Percentiles rank a stretch among this genome's conserved stretches.
phyloP scores from a whole-genome alignment of 2,888 invertebrate genomes.

The Caenorhabditis uteleia region DNA sequence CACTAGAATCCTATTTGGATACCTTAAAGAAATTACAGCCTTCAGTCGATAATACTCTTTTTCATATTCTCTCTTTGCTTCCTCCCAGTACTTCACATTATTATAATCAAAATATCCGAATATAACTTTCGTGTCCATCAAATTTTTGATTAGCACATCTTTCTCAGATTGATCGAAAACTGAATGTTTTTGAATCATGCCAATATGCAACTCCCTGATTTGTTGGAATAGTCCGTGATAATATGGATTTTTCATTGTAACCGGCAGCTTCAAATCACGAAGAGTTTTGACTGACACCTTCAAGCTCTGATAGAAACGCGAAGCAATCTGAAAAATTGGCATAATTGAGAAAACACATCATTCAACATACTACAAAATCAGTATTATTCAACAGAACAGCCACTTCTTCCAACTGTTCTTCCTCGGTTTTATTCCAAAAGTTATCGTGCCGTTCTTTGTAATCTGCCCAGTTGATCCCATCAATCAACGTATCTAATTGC shows the following conservation, averaged over 20 bases:
- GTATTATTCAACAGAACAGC: not conserved
- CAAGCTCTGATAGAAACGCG: slow-evolving; percentile 17
- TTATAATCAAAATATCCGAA: slow-evolving; percentile 27
- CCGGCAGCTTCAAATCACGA: slow-evolving; percentile 7
- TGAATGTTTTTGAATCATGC: slow-evolving; percentile 8
- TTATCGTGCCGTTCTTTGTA: slow-evolving; percentile 14
- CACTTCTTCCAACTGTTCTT: slow-evolving; percentile 4
- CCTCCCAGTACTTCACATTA: slow-evolving; percentile 6
- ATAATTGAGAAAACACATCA: too few species aligned
- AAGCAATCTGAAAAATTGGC: slow-evolving; percentile 10
- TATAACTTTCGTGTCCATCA: slow-evolving; percentile 18
- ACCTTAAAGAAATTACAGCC: slow-evolving; percentile 10
- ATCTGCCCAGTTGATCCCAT: slow-evolving; percentile 18
- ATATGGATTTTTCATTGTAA: slow-evolving; percentile 15
- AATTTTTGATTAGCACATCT: slow-evolving; percentile 6
- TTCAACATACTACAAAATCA: not conserved
- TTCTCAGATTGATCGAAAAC: slow-evolving; percentile 7
- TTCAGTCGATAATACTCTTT: slow-evolving; percentile 21
- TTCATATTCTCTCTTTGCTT: slow-evolving; percentile 24
- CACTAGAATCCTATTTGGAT: not conserved
- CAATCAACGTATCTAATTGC: slow-evolving; percentile 15
- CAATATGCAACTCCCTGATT: too few species aligned
- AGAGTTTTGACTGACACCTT: slow-evolving; percentile 3
- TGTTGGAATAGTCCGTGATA: slow-evolving; percentile 22
- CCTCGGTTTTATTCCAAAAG: not conserved